Conservation (phyloP, 2,113 vertebrate species). For the Oophaga pumilio region DNA sequence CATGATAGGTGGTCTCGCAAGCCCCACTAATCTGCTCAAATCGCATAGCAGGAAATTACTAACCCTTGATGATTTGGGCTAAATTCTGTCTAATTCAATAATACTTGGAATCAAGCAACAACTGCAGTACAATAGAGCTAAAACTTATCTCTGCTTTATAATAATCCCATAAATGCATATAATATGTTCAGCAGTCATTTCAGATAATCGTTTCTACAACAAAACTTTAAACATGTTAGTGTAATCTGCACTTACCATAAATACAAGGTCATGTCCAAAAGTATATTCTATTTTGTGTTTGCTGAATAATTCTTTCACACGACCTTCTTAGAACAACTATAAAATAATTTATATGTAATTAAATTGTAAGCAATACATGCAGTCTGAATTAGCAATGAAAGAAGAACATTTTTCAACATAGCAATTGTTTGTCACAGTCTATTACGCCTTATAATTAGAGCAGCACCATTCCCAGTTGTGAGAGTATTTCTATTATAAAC, state of each 20-base stretch:
- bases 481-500: constrained; percentile 56
- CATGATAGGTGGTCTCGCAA: constrained; percentile 1
- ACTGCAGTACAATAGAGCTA: neutral
- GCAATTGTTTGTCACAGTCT: constrained; percentile 59
- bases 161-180: constrained; percentile 28
- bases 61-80: constrained; percentile 5
- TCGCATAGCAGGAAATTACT: constrained; percentile 27
- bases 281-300: constrained; percentile 38
- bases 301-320: constrained; percentile 39
- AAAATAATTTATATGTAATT: constrained; percentile 57
- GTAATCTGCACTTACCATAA: constrained; percentile 37
- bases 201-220: constrained; percentile 22
- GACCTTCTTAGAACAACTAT: constrained; percentile 56
- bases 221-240: constrained; percentile 40
- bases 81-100: neutral
- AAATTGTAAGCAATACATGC: constrained; percentile 50
- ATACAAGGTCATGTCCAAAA: constrained; percentile 47
- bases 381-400: constrained; percentile 56
- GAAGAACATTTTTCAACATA: constrained; percentile 55
- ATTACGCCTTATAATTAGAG: constrained; percentile 57
- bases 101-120: constrained; percentile 11
- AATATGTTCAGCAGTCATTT: constrained; percentile 17
- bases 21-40: constrained; percentile 1
- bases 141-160: constrained; percentile 11
- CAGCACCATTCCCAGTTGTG: constrained; percentile 57